Percentiles rank a stretch among this genome's conserved stretches.
These are phyloP conservation scores for Strigamia maritima DNA, from an alignment of 2,888 invertebrate species.

Conservation along the genomic window DNA sequence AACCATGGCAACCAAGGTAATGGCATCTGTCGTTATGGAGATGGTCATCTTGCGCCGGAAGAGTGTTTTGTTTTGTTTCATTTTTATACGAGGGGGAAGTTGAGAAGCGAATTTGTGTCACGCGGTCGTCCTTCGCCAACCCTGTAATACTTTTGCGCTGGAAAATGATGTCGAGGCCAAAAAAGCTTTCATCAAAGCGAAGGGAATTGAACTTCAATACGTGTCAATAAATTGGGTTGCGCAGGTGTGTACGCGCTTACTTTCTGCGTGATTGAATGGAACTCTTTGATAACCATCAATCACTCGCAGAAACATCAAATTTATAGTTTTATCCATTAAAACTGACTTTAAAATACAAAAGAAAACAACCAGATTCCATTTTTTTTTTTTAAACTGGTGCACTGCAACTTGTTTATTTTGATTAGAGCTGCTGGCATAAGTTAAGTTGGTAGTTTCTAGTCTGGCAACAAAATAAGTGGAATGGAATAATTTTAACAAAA, in stretches of 20 bases:
- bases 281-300: background rate
- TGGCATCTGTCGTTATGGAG: background rate
- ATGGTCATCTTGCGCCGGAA: background rate
- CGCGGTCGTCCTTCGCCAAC: background rate
- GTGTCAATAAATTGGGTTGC: slow-evolving; percentile 11
- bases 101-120: background rate
- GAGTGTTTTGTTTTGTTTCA: background rate
- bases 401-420: no score
- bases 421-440: no score
- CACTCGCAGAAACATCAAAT: background rate
- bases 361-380: no score
- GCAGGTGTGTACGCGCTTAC: background rate
- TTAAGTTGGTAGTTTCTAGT: no score
- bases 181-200: slow-evolving; percentile 8
- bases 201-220: background rate
- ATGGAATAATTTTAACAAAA: no score
- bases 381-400: no score
- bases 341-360: no score
- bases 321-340: background rate
- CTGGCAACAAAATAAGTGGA: no score
- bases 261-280: background rate
- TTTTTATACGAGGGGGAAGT: background rate
- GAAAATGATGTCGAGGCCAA: slow-evolving; percentile 18
- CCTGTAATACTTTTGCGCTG: background rate
- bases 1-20: background rate